Base-by-base conservation (phyloP, 2,113 vertebrate genomes). In the Scortum barcoo region DNA sequence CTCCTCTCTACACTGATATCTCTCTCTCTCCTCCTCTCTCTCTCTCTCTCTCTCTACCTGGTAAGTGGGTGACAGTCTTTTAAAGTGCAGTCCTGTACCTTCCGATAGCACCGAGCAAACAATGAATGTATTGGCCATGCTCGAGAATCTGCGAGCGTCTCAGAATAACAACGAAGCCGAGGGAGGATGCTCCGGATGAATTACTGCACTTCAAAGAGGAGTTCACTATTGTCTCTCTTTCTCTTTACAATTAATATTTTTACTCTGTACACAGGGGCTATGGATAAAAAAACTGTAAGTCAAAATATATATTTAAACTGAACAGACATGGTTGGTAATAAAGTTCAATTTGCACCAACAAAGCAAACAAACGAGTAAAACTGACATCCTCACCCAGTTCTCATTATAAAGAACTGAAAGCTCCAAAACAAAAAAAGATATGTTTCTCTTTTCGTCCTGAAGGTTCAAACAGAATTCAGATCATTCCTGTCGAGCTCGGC, bases 61-160 rank as follows among this genome's bases (percentile, higher is more conserved):
- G 63, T 82, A 85, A 83, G 76, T 80, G 62, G 75, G 83, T 63
- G 80, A 80, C 65, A 62, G 76, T 74, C 77, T 54, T 60, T 86
- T 84, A 75, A 72, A 86, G 78, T 53, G 67, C 40, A 54, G 56
- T 73, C 67, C 85, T 83, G 76, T 74, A 80, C 40, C 14, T 42
- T 61, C 69, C 1, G 79, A 83, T 85, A 87, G 68, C 72, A 16
- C 11, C 1, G 36, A 54, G 63, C 83, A 54, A 83, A 85, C 81
- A 83, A 85, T 76, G 69, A 57, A 33, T 7, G 76, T 62, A 30
- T 50, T 69, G 76, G 88, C 84, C 10, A 28, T 22, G 78, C 78
- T 50, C 65, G 61, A 0, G 62, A 73, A 51, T 54, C 51, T 6
- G 56, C 62, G 30, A 36, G 63, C 28, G 7, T 38, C 65, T 26